Evolutionary conservation across 30 jellyfish, hydroid and myxozoan species (phyloP), one percentile per base, ranked within the genome.

Genomic region (Chrysaora quinquecirrha): DNA sequence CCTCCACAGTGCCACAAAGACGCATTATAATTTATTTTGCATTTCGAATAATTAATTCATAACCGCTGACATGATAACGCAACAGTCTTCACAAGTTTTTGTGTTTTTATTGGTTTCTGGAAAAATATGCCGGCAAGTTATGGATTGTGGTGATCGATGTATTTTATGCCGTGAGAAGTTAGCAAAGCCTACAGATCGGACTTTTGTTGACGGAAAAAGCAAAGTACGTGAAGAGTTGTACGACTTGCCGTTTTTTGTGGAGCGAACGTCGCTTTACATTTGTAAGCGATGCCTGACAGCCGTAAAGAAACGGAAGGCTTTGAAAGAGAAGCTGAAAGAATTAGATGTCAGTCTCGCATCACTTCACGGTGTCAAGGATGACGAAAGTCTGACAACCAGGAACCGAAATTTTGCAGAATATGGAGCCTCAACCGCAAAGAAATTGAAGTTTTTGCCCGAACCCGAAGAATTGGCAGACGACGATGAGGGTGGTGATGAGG

Each of bases 221-320:
- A 65, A 65, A 30, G 78, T 28, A 0, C 30, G 6, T 54, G 33
- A 71, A 38, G 75, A 71, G 35, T 2, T 33, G 47, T 2, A 71
- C 11, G 67, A 34, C 22, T 72, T 71, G 71, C 71, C 35, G 3
- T 71, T 71, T 34, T 30, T 34, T 71, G 71, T 71, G 10, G 28
- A 71, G 46, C 46, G 34, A 73, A 71, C 67, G 28, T 22, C 67
- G 22, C 69, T 72, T 1, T 71, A 71, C 34, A 47, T 71, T 1
- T 38, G 83, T 43, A 71, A 71, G 69, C 67, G 69, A 33, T 71
- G 71, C 28, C 19, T 71, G 71, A 71, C 69, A 0, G 35, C 35
- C 0, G 43, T 71, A 0, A 32, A 38, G 35, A 43, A 71, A 23
- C 56, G 56, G n/a, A n/a, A n/a, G n/a, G n/a, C n/a, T n/a, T 65